Evolutionary conservation across 2,888 invertebrate species (phyloP).

Genomic region (Physocephala rufipes): DNA sequence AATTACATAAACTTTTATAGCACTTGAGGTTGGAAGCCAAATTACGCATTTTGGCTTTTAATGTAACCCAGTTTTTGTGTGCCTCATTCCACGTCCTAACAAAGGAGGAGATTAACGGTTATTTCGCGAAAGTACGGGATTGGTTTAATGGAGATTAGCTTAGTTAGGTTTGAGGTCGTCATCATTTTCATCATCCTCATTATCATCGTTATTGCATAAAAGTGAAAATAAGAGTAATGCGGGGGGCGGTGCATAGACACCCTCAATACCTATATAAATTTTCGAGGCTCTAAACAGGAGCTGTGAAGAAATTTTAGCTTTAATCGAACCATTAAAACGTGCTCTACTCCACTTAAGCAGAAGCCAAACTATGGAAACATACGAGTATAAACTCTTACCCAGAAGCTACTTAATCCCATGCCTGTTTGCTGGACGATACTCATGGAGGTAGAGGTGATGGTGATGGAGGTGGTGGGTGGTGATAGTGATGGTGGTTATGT

Average conservation of each 20-base stretch:
- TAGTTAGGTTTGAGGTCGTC: constrained; percentile 7
- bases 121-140: background rate
- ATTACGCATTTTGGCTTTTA: no score
- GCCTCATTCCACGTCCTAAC: no score
- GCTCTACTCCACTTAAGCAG: constrained; percentile 15
- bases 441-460: background rate
- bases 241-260: background rate
- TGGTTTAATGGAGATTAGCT: constrained; percentile 28
- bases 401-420: constrained; percentile 1
- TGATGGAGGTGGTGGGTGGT: background rate
- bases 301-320: constrained; percentile 12
- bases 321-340: constrained; percentile 17
- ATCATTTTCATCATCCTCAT: no score
- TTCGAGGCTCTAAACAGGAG: no score
- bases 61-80: no score
- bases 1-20: no score
- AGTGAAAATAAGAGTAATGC: background rate
- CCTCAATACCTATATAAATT: no score
- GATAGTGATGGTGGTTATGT: background rate
- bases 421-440: background rate
- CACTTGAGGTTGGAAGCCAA: no score
- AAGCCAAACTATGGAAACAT: constrained; percentile 22
- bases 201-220: background rate
- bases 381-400: background rate
- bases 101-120: no score